Conservation (phyloP, 2,113 vertebrate species). For the Climacteris rufus region DNA sequence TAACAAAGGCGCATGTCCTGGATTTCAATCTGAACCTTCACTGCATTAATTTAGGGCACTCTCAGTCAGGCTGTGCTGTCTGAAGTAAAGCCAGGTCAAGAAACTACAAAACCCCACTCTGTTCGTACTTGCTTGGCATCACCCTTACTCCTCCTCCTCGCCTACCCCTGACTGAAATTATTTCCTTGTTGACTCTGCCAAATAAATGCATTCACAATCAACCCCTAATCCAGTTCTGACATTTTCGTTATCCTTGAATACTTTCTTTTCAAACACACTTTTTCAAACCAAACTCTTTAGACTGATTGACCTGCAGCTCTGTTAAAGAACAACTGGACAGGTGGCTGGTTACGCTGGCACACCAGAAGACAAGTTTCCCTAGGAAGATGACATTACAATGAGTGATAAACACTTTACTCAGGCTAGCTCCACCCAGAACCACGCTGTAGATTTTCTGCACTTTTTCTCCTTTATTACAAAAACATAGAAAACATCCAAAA, state of each 20-base stretch:
- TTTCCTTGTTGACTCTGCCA: background rate
- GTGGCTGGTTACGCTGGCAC: background rate
- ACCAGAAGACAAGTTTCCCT: background rate
- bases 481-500: background rate
- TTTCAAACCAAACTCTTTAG: background rate
- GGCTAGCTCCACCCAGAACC: background rate
- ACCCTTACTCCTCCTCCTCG: background rate
- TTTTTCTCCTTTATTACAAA: background rate
- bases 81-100: conserved; percentile 32
- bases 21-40: background rate
- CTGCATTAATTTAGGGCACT: background rate
- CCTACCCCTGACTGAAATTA: background rate
- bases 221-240: background rate
- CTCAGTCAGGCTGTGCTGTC: background rate
- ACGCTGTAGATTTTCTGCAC: background rate
- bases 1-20: background rate
- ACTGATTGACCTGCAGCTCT: background rate
- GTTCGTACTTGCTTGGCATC: background rate
- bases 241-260: background rate
- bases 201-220: background rate
- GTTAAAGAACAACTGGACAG: background rate
- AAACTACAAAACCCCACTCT: conserved; percentile 8
- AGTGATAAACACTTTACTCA: background rate
- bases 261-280: background rate
- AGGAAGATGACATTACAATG: background rate